Base-by-base conservation (phyloP, 2,888 invertebrate species). In the Hyposoter didymator region DNA sequence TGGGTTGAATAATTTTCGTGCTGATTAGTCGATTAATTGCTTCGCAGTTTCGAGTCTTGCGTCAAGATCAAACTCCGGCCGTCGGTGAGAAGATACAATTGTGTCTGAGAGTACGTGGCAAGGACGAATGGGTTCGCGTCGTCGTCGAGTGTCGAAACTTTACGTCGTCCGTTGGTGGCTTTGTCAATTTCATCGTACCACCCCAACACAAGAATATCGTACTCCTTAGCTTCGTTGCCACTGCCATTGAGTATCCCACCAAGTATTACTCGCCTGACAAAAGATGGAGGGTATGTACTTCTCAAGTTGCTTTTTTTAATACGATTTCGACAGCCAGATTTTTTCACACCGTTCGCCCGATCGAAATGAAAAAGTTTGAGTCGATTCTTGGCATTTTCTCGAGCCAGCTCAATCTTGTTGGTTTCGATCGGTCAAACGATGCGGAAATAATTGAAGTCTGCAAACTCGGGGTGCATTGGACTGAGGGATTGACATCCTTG, bases 261-360 rank as follows among this genome's bases (percentile, higher is more conserved):
- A 94, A 93, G 74, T 94, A 94, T 85, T 94, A 94, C 79, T 92
- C 93, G 1, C 93, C 94, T 2, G 93, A 94, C 62, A 93, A 93
- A 84, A 91, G 93, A 70, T 94, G 93, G 94, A 90, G 92, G 88
- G 93, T 93, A 89, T 78, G 88, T 73, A 7, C n/a, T 19, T 45
- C 17, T 69, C 1, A 14, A 12, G 39, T 22, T 32, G 17, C n/a
- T 12, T 49, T 22, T 43, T 66, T 47, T 3, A 55, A 10, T 55
- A 22, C 12, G 4, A 12, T 22, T 55, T 2, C 35, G 35, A 35
- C 35, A 35, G 35, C 3, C 39, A 7, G 39, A 39, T 39, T 39
- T 39, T 39, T 10, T 10, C 39, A 1, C 8, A 52, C 39, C 39
- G 7, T 39, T 39, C 39, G 39, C 10, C 39, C 10, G 8, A 39